Base-by-base conservation (phyloP, 2,888 invertebrate genomes). In the Tenthredo mesomela region DNA sequence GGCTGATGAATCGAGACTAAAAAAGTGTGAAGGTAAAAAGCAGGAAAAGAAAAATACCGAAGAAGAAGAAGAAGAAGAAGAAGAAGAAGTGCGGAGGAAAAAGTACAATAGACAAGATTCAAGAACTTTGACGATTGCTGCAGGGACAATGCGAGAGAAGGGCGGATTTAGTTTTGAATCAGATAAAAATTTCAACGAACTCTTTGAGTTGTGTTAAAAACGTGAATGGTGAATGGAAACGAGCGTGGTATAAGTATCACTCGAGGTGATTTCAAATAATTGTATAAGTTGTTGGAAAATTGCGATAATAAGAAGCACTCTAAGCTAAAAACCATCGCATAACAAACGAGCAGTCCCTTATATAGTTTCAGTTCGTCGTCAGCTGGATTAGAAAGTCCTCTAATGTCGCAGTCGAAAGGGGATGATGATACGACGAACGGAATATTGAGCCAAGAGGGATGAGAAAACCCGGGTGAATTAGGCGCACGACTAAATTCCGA, bases 321-420 rank as follows among this genome's bases (percentile, higher is more conserved):
- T 7, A 7, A n/a, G 54, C 7, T 7, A 50, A 6, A n/a, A 54
- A 54, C 0, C 50, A 15, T 15, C 50, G 43, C 2, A 50, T 15
- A 50, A 6, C 5, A 18, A 50, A 50, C 18, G 5, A 4, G 50
- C n/a, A n/a, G n/a, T n/a, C n/a, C n/a, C n/a, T 1, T n/a, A 2
- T n/a, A n/a, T n/a, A 21, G 9, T 21, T 21, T 7, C 2, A 61
- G 61, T 12, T 61, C n/a, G 6, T 54, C 54, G 54, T 54, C 61
- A 61, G 61, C 61, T 12, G 61, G 61, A 25, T 61, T 61, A 25
- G 61, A 61, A 61, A 61, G 61, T 61, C 61, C 61, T 61, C 25
- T 25, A 61, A 61, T 12, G 25, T 61, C 10, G n/a, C n/a, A 12
- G 47, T 15, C 9, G 21, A 12, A 54, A 25, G 3, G 61, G 61